phyloP scores from a whole-genome alignment of 2,797 vertebrate species.

The Sebastes itinus region DNA sequence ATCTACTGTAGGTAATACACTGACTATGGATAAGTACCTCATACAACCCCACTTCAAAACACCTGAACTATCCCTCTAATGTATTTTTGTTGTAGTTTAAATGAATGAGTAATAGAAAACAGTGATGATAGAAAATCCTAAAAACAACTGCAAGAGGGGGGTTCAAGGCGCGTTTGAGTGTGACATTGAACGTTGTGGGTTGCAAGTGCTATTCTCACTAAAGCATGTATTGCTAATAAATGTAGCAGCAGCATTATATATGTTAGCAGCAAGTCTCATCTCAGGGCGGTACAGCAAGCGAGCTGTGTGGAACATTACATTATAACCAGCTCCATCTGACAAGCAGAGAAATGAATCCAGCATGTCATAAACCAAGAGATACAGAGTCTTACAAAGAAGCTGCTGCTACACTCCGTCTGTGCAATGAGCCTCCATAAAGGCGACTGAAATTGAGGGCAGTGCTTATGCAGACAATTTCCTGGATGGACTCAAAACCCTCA shows the following conservation, averaged over 20 bases:
- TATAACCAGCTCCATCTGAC: conserved; percentile 58
- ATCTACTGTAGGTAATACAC: no score
- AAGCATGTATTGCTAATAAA: conserved; percentile 14
- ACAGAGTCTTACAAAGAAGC: conserved; percentile 47
- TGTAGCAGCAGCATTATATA: conserved; percentile 10
- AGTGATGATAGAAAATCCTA: not conserved
- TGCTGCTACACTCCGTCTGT: conserved; percentile 37
- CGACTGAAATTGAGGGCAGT: conserved; percentile 56
- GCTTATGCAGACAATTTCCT: conserved; percentile 53
- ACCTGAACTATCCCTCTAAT: no score
- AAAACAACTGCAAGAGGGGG: not conserved
- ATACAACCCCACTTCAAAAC: no score
- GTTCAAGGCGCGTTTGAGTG: not conserved
- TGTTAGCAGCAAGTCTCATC: conserved; percentile 33
- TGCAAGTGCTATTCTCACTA: not conserved
- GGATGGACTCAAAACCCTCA: conserved; percentile 46
- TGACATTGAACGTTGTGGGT: not conserved
- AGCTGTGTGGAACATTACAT: conserved; percentile 44
- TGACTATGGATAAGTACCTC: no score
- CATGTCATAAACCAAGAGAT: conserved; percentile 41
- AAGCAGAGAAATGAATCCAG: conserved; percentile 51
- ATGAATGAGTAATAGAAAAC: not conserved
- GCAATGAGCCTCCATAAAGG: conserved; percentile 47
- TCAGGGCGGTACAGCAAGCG: conserved; percentile 24
- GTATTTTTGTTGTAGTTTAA: not conserved